These are phyloP conservation scores for Andricus grossulariae DNA, from an alignment of 1,140 invertebrate genomes.

Conservation along the genomic window DNA sequence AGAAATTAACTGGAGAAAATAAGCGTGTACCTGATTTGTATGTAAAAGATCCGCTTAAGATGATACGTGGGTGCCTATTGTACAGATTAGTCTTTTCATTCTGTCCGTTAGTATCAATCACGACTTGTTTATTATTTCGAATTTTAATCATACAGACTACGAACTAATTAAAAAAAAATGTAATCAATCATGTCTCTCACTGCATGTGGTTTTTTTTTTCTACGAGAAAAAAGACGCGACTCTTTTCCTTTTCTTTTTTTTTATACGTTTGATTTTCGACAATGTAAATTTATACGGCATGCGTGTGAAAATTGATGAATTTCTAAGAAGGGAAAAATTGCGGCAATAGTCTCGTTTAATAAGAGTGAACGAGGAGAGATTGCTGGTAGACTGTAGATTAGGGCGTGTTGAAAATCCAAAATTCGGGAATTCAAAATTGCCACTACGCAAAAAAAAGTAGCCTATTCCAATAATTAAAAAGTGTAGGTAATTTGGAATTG, in stretches of 20 bases:
- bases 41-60: constrained; percentile 59
- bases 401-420: too few relatives aligned
- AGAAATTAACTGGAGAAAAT: constrained; percentile 47
- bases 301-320: neutral
- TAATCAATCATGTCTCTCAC: neutral
- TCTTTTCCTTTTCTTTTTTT: constrained; percentile 23
- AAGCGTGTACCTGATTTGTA: constrained; percentile 73
- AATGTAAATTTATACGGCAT: constrained; percentile 1
- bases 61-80: constrained; percentile 63
- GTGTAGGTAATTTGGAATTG: too few relatives aligned
- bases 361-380: neutral
- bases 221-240: constrained; percentile 9
- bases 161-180: constrained; percentile 10
- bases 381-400: neutral
- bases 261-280: neutral
- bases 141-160: constrained; percentile 2
- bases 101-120: neutral
- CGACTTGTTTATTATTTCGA: neutral
- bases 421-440: too few relatives aligned
- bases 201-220: neutral
- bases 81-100: constrained; percentile 34
- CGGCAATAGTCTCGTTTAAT: constrained; percentile 26
- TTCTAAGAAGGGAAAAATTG: constrained; percentile 20
- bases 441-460: too few relatives aligned
- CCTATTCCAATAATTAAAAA: too few relatives aligned